A percentile compares a stretch with the other conserved stretches of the same genome.
Evolutionary conservation across 2,797 vertebrate genomes (phyloP).

Genomic region (Nasua narica): DNA sequence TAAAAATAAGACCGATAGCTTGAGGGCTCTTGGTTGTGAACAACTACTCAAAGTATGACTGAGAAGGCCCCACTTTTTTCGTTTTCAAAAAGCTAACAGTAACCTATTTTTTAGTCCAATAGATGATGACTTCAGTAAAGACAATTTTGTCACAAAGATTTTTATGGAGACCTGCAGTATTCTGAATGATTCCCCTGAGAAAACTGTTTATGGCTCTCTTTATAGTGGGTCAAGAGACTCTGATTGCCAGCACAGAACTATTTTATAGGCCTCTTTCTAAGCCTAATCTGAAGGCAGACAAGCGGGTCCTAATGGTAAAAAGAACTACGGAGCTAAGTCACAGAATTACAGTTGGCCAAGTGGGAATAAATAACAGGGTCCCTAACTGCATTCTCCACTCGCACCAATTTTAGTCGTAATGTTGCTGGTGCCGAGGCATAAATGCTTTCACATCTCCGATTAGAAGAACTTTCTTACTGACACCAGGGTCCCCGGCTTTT

Average conservation of each 20-base stretch:
- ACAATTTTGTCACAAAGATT: conserved; percentile 59
- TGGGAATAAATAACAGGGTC: conserved; percentile 15
- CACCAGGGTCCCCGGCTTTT: conserved; percentile 25
- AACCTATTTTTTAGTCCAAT: conserved; percentile 56
- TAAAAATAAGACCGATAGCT: conserved; percentile 65
- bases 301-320: conserved; percentile 41
- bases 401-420: conserved; percentile 13
- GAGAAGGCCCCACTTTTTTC: conserved; percentile 7
- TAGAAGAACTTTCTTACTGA: background rate
- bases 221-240: conserved; percentile 53
- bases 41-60: conserved; percentile 28
- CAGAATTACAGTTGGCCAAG: conserved; percentile 38
- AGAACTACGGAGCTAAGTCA: conserved; percentile 48
- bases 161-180: conserved; percentile 36
- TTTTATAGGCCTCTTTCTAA: conserved; percentile 57
- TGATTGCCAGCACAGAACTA: conserved; percentile 54
- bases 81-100: conserved; percentile 38
- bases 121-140: conserved; percentile 55
- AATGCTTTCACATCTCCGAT: background rate
- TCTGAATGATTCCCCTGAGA: conserved; percentile 52
- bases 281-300: conserved; percentile 49
- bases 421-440: conserved; percentile 2
- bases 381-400: conserved; percentile 28
- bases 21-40: conserved; percentile 4
- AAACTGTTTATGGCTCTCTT: conserved; percentile 61